phyloP scores from a whole-genome alignment of 30 jellyfish, hydroid and myxozoan species.

The Aurelia aurita region DNA sequence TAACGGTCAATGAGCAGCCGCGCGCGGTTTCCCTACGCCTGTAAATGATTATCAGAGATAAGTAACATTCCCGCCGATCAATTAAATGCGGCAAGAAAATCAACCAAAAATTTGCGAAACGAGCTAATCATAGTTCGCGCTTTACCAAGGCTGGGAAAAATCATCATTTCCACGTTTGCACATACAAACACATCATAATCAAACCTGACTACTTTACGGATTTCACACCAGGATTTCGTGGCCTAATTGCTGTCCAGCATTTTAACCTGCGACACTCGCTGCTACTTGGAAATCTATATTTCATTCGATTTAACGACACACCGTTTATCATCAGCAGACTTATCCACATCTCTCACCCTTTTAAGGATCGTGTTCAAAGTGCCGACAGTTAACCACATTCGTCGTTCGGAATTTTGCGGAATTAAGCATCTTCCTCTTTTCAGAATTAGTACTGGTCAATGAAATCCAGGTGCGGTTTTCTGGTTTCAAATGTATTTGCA shows the following conservation, averaged over 20 bases:
- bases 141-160: no score
- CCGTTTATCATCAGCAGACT: not conserved
- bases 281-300: not conserved
- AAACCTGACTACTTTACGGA: no score
- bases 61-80: no score
- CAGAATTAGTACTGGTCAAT: not conserved
- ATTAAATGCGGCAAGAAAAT: no score
- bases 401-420: not conserved
- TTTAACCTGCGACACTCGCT: not conserved
- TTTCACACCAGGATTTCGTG: no score
- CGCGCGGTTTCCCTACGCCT: no score
- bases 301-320: not conserved
- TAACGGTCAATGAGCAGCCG: no score
- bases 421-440: not conserved
- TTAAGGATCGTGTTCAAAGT: not conserved
- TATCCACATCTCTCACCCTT: constrained; percentile 19
- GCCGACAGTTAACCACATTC: constrained; percentile 1
- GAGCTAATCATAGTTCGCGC: no score
- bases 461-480: constrained; percentile 14
- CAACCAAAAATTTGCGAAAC: no score
- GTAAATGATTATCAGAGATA: no score
- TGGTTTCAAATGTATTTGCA: not conserved
- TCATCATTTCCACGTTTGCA: no score
- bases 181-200: no score
- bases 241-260: not conserved